phyloP scores from a whole-genome alignment of 2,888 invertebrate genomes.

The Sinohyriopsis cumingii region DNA sequence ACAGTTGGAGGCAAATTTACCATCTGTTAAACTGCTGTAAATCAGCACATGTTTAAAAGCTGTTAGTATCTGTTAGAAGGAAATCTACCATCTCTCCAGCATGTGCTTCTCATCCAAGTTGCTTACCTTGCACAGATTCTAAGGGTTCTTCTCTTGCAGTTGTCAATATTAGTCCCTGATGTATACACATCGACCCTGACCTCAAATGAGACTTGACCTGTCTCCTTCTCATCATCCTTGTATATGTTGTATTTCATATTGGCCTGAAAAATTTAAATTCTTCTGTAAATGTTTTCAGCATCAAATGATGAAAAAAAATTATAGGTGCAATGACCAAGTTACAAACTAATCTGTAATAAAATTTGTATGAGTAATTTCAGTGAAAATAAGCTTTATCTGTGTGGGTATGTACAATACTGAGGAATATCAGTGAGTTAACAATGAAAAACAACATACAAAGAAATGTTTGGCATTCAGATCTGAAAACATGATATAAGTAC shows the following conservation, averaged over 20 bases:
- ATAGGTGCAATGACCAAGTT: neutral
- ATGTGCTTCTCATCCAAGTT: neutral
- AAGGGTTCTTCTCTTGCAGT: conserved; percentile 54
- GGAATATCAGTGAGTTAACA: too few species aligned
- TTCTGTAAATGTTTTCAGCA: neutral
- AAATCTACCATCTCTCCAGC: neutral
- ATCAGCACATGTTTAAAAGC: too few species aligned
- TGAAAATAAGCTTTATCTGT: too few species aligned
- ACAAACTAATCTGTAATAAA: too few species aligned
- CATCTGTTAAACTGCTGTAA: too few species aligned
- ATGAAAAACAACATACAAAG: neutral
- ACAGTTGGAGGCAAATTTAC: too few species aligned
- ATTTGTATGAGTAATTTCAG: too few species aligned
- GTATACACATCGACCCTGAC: conserved; percentile 36
- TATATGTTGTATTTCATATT: conserved; percentile 59
- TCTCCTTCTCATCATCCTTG: conserved; percentile 26
- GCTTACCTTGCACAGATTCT: conserved; percentile 58
- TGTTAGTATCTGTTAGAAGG: neutral
- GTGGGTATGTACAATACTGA: too few species aligned
- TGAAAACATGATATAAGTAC: too few species aligned
- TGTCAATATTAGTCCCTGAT: conserved; percentile 28
- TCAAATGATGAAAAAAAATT: neutral
- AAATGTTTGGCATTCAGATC: neutral
- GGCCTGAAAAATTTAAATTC: conserved; percentile 39
- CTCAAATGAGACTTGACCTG: conserved; percentile 41